These are phyloP conservation scores for Panagrolaimus sp. DNA, from an alignment of 1,140 invertebrate genomes.

Conservation along the genomic window DNA sequence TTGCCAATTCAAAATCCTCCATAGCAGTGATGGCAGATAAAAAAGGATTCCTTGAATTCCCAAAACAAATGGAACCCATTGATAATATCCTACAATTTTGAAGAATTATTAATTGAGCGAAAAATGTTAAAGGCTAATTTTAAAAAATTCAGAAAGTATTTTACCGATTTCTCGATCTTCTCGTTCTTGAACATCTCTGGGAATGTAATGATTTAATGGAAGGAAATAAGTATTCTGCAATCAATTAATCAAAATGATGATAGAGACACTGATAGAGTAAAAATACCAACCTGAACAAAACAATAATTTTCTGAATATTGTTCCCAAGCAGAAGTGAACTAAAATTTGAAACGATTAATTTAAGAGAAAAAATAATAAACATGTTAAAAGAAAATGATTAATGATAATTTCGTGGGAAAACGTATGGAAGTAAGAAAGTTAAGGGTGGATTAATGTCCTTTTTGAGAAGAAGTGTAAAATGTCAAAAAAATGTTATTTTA, in stretches of 20 bases:
- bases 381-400: too few species aligned
- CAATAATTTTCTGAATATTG: constrained; percentile 58
- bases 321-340: constrained; percentile 50
- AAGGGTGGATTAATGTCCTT: too few species aligned
- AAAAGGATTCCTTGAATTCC: constrained; percentile 63
- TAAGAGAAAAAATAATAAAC: too few species aligned
- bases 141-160: not conserved
- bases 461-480: too few species aligned
- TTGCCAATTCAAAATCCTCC: constrained; percentile 59
- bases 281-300: constrained; percentile 40
- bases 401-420: not conserved
- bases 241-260: not conserved
- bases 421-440: not conserved
- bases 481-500: too few species aligned
- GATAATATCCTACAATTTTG: constrained; percentile 60
- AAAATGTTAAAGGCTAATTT: too few species aligned
- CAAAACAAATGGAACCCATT: constrained; percentile 61
- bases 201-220: constrained; percentile 54
- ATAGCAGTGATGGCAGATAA: constrained; percentile 61
- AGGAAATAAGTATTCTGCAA: constrained; percentile 24
- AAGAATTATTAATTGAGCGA: too few species aligned
- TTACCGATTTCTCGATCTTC: constrained; percentile 48
- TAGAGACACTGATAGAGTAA: too few species aligned
- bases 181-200: constrained; percentile 41
- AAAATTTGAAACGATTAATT: not conserved